Evolutionary conservation across 2,888 invertebrate species (phyloP).

Genomic region (Drosophila formosana): DNA sequence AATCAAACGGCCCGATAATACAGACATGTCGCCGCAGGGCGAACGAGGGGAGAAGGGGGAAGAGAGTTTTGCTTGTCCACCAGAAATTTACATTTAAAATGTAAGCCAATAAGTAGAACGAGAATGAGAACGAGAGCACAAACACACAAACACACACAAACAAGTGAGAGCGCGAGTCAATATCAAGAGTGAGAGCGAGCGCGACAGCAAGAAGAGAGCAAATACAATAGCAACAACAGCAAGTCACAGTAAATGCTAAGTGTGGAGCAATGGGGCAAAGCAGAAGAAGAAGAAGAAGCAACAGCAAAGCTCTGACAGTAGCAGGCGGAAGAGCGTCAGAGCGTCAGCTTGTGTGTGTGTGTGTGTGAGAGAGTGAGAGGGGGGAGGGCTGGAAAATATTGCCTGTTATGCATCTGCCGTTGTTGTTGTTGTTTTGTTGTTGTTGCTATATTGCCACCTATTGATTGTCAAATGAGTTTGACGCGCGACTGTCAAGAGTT

Average conservation of each 20-base stretch:
- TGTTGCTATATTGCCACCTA: constrained; percentile 39
- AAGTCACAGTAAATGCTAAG: constrained; percentile 45
- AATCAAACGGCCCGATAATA: constrained; percentile 51
- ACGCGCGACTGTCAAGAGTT: constrained; percentile 56
- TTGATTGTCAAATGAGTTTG: constrained; percentile 68
- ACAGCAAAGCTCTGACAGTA: constrained; percentile 12
- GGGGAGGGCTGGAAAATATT: constrained; percentile 6
- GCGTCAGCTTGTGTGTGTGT: constrained; percentile 1
- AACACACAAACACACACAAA: constrained; percentile 34
- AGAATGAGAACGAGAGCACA: constrained; percentile 31
- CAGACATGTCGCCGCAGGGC: background rate
- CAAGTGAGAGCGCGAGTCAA: constrained; percentile 11
- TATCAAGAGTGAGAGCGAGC: constrained; percentile 41
- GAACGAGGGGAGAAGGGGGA: background rate
- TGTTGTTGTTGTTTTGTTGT: constrained; percentile 27
- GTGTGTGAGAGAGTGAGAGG: constrained; percentile 3
- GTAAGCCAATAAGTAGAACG: constrained; percentile 60
- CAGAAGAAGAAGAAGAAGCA: constrained; percentile 20
- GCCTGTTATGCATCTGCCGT: constrained; percentile 37
- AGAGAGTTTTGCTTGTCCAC: background rate
- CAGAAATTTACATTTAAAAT: constrained; percentile 64
- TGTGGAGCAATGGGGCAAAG: constrained; percentile 36
- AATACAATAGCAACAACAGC: constrained; percentile 21
- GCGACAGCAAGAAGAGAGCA: constrained; percentile 27
- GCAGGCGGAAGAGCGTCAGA: constrained; percentile 9